phyloP scores from a whole-genome alignment of 2,113 vertebrate species.

The Apodemus speciosus region DNA sequence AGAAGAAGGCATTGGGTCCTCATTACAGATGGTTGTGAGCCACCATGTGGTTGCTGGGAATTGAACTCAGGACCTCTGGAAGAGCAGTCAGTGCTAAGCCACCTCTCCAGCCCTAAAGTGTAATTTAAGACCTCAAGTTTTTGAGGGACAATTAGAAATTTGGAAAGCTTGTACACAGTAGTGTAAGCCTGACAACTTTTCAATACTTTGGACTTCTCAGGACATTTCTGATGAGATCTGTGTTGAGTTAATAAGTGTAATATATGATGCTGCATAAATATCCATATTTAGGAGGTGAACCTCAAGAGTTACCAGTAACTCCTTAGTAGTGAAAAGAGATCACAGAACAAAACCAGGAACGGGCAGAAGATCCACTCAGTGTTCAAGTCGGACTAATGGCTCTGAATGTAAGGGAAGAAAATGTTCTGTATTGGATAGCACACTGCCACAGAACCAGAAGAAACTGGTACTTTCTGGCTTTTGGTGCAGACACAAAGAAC shows the following conservation, averaged over 20 bases:
- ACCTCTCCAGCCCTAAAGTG: background rate
- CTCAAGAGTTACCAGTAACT: background rate
- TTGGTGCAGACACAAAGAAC: background rate
- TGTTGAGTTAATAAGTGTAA: background rate
- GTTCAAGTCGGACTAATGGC: background rate
- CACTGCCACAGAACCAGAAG: background rate
- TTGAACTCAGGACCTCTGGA: too few species aligned
- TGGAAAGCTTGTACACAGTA: background rate
- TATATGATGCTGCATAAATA: slow-evolving; percentile 5
- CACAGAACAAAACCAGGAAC: background rate
- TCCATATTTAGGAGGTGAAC: background rate
- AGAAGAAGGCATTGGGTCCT: too few species aligned
- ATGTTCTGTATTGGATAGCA: background rate
- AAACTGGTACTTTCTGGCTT: background rate
- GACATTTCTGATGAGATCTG: background rate
- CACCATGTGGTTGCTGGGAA: too few species aligned
- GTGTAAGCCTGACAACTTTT: background rate
- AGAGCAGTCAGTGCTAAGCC: too few species aligned
- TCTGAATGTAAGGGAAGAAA: slow-evolving; percentile 5
- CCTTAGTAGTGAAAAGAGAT: background rate
- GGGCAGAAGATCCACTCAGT: background rate
- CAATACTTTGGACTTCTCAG: slow-evolving; percentile 5
- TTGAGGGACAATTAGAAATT: slow-evolving; percentile 34
- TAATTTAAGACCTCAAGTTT: background rate
- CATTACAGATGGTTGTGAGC: too few species aligned